Conservation (phyloP, 2,888 invertebrate genomes). For the Trachelus tabidus region DNA sequence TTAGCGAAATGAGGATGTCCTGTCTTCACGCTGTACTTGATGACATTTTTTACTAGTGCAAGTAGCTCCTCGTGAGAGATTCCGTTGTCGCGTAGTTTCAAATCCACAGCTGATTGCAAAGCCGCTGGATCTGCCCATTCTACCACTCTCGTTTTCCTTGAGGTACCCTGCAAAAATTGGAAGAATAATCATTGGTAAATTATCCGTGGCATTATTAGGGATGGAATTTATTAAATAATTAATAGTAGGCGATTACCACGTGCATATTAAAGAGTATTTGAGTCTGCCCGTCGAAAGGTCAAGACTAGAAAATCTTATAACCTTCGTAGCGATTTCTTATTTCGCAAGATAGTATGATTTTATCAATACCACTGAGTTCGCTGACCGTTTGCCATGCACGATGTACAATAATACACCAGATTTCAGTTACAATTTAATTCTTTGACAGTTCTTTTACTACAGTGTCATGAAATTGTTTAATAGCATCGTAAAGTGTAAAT, state of each 20-base stretch:
- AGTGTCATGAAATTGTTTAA: neutral
- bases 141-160: conserved; percentile 78
- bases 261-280: no score
- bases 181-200: neutral
- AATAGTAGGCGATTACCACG: no score
- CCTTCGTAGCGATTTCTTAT: neutral
- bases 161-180: conserved; percentile 68
- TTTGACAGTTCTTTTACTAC: neutral
- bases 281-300: neutral
- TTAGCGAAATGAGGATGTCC: conserved; percentile 92
- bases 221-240: neutral
- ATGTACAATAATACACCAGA: neutral
- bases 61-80: conserved; percentile 77
- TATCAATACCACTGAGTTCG: neutral
- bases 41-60: conserved; percentile 75
- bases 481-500: neutral
- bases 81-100: conserved; percentile 72
- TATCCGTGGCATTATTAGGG: neutral
- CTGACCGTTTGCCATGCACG: neutral
- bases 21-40: conserved; percentile 89
- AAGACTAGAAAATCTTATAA: neutral
- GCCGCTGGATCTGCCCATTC: conserved; percentile 85
- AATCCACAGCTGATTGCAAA: conserved; percentile 75
- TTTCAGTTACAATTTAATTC: neutral
- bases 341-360: neutral